Conservation (phyloP, 1,140 invertebrate genomes). For the Ladona fulva region DNA sequence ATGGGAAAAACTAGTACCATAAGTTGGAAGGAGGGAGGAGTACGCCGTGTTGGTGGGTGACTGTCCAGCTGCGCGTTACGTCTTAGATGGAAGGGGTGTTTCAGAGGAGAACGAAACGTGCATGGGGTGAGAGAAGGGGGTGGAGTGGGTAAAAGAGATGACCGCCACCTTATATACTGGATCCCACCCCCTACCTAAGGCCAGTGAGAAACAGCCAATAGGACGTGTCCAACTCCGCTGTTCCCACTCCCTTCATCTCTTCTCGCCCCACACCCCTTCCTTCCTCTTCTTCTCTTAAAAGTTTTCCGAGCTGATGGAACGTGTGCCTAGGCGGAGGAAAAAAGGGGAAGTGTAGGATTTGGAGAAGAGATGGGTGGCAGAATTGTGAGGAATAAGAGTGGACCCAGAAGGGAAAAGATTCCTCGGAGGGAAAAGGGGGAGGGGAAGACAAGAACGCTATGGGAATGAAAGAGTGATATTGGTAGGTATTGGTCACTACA, state of each 20-base stretch:
- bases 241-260: not conserved
- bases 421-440: not conserved
- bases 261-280: not conserved
- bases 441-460: not conserved
- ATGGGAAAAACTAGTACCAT: not conserved
- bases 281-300: not conserved
- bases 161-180: not conserved
- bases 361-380: not conserved
- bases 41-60: not conserved
- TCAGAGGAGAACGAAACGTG: not conserved
- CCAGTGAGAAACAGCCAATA: constrained; percentile 4
- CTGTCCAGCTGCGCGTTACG: not conserved
- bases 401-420: not conserved
- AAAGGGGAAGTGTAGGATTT: not conserved
- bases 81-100: not conserved
- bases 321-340: not conserved
- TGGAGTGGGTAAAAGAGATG: not conserved
- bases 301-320: not conserved
- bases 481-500: not conserved
- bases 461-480: constrained; percentile 6
- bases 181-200: not conserved
- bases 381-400: not conserved
- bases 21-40: not conserved
- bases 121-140: too few species aligned
- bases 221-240: not conserved